Percentiles rank a stretch among this genome's conserved stretches.
Evolutionary conservation across 35 echinoderm and acorn worm species (phyloP).

Genomic region (Diadema setosum): DNA sequence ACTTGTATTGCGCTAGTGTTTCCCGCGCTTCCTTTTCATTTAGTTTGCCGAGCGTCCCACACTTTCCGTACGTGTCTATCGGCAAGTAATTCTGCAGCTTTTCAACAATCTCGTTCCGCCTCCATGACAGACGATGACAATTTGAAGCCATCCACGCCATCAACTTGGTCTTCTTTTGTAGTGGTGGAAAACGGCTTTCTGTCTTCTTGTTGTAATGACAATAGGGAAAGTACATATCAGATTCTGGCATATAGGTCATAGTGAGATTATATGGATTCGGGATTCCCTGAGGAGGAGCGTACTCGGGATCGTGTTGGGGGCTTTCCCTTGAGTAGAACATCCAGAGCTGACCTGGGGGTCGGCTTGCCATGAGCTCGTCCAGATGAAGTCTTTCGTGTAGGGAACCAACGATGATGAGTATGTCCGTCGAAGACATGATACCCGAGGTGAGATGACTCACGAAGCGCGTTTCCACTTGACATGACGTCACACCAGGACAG

Average conservation of each 20-base stretch:
- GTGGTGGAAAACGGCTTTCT: background rate
- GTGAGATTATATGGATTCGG: background rate
- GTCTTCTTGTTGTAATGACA: background rate
- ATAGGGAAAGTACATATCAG: background rate
- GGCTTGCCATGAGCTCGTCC: background rate
- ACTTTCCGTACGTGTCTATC: constrained; percentile 50
- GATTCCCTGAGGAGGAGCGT: background rate
- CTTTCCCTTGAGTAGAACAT: background rate
- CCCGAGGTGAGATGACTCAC: background rate
- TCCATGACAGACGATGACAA: constrained; percentile 43
- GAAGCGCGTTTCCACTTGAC: background rate
- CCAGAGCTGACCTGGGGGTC: background rate
- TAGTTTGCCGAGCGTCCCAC: constrained; percentile 12
- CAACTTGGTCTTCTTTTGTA: constrained; percentile 43
- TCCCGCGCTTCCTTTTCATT: background rate
- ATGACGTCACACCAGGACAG: background rate
- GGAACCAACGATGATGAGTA: background rate
- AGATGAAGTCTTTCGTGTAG: background rate
- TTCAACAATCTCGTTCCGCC: constrained; percentile 16
- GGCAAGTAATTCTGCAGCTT: constrained; percentile 5
- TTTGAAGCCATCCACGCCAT: constrained; percentile 55
- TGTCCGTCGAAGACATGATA: background rate
- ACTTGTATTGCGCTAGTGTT: constrained; percentile 18
- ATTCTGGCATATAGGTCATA: background rate
- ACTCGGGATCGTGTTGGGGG: background rate